Percentiles rank a stretch among this genome's conserved stretches.
phyloP scores from a whole-genome alignment of 2,113 vertebrate species.

The Pluvialis apricaria region DNA sequence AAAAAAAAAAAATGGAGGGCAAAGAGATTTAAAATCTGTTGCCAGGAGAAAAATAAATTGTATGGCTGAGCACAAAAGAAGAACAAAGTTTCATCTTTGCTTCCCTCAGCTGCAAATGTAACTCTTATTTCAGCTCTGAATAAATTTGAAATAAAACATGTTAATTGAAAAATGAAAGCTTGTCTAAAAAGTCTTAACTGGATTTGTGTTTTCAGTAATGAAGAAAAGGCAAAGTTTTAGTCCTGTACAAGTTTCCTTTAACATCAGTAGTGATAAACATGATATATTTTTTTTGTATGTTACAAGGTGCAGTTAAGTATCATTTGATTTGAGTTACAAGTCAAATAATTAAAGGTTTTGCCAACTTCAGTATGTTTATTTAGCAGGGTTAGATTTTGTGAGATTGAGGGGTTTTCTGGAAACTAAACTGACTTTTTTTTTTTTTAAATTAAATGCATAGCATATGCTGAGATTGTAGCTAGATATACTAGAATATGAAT shows the following conservation, averaged over 20 bases:
- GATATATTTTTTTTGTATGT: neutral
- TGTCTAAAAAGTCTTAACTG: neutral
- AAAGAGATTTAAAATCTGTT: conserved; percentile 68
- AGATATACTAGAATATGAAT: neutral
- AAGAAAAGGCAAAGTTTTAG: neutral
- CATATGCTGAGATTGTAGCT: neutral
- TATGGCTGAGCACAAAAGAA: conserved; percentile 57
- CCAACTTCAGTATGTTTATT: neutral
- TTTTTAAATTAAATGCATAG: neutral
- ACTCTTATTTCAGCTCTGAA: conserved; percentile 42
- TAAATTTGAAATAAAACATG: conserved; percentile 41
- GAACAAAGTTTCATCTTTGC: conserved; percentile 68
- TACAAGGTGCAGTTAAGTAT: neutral
- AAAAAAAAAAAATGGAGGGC: conserved; percentile 45
- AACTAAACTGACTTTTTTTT: neutral
- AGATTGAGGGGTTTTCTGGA: neutral
- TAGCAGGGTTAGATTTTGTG: neutral
- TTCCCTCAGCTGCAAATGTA: conserved; percentile 58
- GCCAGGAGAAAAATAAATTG: conserved; percentile 73
- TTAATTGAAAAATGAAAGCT: conserved; percentile 44
- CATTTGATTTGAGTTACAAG: neutral
- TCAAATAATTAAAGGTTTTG: neutral
- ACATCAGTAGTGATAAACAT: neutral
- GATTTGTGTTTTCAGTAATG: neutral
- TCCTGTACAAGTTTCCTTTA: neutral